phyloP scores from a whole-genome alignment of 2,113 vertebrate species.

The Amazona vittata region DNA sequence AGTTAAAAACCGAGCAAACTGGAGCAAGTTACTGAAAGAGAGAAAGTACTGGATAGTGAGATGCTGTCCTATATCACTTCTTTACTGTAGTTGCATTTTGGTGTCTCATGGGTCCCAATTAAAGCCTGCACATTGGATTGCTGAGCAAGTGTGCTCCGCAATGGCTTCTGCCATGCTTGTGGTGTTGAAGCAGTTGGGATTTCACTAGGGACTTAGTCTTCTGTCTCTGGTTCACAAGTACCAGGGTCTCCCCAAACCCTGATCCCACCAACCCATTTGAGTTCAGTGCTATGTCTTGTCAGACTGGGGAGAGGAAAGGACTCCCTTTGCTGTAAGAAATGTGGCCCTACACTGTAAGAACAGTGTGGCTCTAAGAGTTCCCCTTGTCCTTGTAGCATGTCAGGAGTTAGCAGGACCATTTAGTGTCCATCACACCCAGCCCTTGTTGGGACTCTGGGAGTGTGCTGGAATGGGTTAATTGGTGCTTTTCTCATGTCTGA shows the following conservation, averaged over 20 bases:
- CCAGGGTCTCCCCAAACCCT: neutral
- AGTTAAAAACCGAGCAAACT: neutral
- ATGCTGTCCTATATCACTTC: neutral
- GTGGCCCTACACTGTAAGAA: neutral
- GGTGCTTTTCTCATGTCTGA: neutral
- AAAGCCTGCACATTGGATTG: fast-evolving
- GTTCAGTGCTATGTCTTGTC: neutral
- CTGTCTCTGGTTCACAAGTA: neutral
- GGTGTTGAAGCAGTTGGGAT: neutral
- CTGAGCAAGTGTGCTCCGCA: neutral
- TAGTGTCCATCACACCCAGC: neutral
- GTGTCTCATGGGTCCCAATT: neutral
- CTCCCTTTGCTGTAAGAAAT: neutral
- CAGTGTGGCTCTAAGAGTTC: neutral
- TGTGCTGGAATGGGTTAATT: neutral
- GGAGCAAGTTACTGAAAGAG: neutral
- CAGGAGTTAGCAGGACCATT: neutral
- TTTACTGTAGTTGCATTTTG: neutral
- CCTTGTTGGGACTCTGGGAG: neutral
- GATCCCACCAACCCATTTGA: neutral
- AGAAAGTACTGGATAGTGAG: neutral
- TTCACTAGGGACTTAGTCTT: neutral
- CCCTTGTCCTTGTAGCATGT: neutral
- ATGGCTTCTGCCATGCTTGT: neutral
- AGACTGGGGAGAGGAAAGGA: neutral